Percentiles rank a stretch among this genome's conserved stretches.
Conservation (phyloP, 2,797 vertebrate species). For the Thalassophryne amazonica region DNA sequence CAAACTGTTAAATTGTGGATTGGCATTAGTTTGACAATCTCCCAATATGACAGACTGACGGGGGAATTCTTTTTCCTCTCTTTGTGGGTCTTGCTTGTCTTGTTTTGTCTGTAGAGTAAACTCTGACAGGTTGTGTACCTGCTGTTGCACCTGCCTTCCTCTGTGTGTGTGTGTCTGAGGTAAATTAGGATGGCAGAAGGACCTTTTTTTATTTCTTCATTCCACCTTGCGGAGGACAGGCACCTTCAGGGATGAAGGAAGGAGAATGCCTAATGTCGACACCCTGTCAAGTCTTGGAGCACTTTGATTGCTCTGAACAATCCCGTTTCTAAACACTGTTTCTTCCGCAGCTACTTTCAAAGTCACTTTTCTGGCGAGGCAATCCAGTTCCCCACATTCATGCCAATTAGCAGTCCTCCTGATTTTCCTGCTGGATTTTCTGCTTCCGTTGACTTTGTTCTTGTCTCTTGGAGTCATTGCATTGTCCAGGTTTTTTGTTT, state of each 20-base stretch:
- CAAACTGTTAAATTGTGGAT: too few species aligned
- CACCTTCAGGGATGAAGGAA: constrained; percentile 60
- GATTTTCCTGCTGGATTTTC: background rate
- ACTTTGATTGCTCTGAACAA: constrained; percentile 62
- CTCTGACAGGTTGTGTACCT: too few species aligned
- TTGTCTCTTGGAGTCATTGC: background rate
- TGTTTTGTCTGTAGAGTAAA: too few species aligned
- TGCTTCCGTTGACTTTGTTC: background rate
- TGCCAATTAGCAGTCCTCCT: too few species aligned
- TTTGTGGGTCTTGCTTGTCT: too few species aligned
- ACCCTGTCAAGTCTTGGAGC: constrained; percentile 60
- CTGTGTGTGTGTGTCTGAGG: background rate
- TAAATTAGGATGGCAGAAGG: constrained; percentile 5
- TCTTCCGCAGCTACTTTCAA: constrained; percentile 52
- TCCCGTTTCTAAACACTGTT: constrained; percentile 49
- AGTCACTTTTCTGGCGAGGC: constrained; percentile 65
- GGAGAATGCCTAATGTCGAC: constrained; percentile 64
- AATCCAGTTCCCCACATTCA: background rate
- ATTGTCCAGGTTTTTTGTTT: constrained; percentile 3
- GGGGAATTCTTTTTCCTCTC: too few species aligned
- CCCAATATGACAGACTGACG: too few species aligned
- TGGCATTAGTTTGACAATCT: too few species aligned
- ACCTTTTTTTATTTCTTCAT: constrained; percentile 29
- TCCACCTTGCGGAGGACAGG: constrained; percentile 63
- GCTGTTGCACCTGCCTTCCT: too few species aligned